Evolutionary conservation across 2,113 vertebrate species (phyloP).

Genomic region (Clarias macrocephalus): DNA sequence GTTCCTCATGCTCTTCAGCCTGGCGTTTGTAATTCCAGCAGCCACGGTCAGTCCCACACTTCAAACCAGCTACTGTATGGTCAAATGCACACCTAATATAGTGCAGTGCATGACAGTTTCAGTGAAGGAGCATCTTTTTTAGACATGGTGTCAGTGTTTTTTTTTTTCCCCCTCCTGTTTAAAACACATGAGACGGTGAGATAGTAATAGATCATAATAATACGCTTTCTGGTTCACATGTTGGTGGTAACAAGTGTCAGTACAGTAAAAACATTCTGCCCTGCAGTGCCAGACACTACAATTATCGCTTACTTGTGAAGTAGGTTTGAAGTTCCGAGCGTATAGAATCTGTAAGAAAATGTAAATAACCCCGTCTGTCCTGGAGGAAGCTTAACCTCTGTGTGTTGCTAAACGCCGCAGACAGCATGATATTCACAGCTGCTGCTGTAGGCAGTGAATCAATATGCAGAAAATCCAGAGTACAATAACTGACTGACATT

Average conservation of each 20-base stretch:
- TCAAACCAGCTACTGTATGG: background rate
- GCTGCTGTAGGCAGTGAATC: background rate
- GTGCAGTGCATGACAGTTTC: background rate
- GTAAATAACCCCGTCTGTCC: background rate
- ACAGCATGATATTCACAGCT: background rate
- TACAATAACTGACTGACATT: background rate
- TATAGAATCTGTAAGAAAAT: constrained; percentile 8
- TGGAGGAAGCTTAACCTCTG: background rate
- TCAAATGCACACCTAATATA: background rate
- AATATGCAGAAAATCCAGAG: background rate
- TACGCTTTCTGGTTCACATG: background rate
- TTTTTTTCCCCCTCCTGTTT: background rate
- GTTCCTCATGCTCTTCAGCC: constrained; percentile 92
- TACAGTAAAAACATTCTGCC: background rate
- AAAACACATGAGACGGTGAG: background rate
- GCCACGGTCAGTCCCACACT: constrained; percentile 77
- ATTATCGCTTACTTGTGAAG: background rate
- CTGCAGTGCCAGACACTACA: background rate
- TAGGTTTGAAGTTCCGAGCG: background rate
- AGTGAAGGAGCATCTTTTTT: background rate
- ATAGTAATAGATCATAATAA: background rate
- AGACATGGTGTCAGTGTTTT: no score
- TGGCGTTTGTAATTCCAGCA: constrained; percentile 93
- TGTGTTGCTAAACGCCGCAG: background rate
- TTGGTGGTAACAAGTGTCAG: background rate